A percentile compares a stretch with the other conserved stretches of the same genome.
phyloP scores from a whole-genome alignment of 2,113 vertebrate genomes.

The Ceyx cyanopectus region DNA sequence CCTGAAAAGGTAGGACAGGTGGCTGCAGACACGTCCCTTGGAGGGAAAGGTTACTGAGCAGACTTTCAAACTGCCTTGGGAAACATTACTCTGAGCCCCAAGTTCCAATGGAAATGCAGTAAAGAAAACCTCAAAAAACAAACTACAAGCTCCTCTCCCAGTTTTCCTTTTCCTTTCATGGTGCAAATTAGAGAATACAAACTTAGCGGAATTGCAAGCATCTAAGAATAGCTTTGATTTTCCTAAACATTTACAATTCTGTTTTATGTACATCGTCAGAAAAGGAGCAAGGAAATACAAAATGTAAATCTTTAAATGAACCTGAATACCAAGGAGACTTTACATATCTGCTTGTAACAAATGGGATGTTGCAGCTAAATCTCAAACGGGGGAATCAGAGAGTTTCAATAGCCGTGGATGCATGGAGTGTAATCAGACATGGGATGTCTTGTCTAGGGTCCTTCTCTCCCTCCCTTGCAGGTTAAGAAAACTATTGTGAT shows the following conservation, averaged over 20 bases:
- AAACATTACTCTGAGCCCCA: conserved; percentile 29
- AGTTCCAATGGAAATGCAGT: conserved; percentile 43
- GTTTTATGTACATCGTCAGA: conserved; percentile 80
- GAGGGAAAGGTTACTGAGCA: neutral
- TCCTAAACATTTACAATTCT: conserved; percentile 82
- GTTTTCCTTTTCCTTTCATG: conserved; percentile 61
- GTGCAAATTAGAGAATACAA: conserved; percentile 60
- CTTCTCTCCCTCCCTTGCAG: conserved; percentile 4
- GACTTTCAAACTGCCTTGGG: conserved; percentile 11
- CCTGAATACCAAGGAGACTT: conserved; percentile 63
- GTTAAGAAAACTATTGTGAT: conserved; percentile 1
- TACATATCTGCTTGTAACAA: conserved; percentile 70
- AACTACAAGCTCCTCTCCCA: conserved; percentile 51
- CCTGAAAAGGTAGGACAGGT: neutral
- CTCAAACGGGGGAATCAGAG: conserved; percentile 66
- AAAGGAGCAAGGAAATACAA: conserved; percentile 77
- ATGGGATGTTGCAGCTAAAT: conserved; percentile 65
- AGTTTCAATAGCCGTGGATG: conserved; percentile 54
- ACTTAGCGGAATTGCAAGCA: conserved; percentile 73
- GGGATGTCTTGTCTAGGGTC: conserved; percentile 23
- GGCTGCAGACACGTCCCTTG: neutral
- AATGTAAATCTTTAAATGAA: conserved; percentile 82
- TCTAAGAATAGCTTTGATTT: conserved; percentile 83
- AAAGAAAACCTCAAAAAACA: conserved; percentile 55
- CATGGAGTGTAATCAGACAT: conserved; percentile 56